These are phyloP conservation scores for Hypomecis punctinalis DNA, from an alignment of 2,888 invertebrate genomes.

Conservation along the genomic window DNA sequence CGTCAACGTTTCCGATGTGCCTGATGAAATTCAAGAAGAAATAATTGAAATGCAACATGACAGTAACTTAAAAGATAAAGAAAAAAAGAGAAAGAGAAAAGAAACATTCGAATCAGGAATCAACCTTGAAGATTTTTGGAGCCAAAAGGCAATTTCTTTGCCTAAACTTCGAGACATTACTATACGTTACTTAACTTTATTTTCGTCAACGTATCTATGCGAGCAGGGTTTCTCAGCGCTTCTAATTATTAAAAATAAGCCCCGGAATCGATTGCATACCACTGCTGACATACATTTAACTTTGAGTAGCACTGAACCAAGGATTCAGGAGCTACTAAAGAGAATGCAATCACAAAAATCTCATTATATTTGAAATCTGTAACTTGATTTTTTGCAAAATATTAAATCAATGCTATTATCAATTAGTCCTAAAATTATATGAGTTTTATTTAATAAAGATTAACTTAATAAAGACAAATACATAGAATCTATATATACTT, in stretches of 20 bases:
- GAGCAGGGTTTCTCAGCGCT: conserved; percentile 2
- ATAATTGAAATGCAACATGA: conserved; percentile 41
- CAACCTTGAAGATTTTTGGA: conserved; percentile 29
- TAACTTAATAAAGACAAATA: too few relatives aligned
- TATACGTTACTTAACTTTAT: conserved; percentile 17
- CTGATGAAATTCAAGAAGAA: conserved; percentile 41
- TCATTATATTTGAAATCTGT: background rate
- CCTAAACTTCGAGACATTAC: conserved; percentile 42
- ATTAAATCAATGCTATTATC: too few relatives aligned
- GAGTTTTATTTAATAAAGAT: too few relatives aligned
- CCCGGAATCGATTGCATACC: conserved; percentile 9
- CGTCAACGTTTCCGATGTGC: conserved; percentile 34
- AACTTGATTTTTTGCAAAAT: too few relatives aligned
- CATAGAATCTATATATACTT: too few relatives aligned
- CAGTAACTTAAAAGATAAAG: too few relatives aligned
- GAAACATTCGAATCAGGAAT: conserved; percentile 38
- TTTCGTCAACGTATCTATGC: conserved; percentile 7
- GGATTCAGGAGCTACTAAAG: background rate
- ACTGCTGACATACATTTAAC: conserved; percentile 17
- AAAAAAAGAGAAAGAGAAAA: too few relatives aligned
- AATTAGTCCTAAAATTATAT: too few relatives aligned
- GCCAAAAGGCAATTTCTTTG: conserved; percentile 24
- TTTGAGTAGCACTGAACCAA: conserved; percentile 16
- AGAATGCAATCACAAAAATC: background rate
- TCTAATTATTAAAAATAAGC: background rate